These are phyloP conservation scores for Theodoxus fluviatilis DNA, from an alignment of 2,888 invertebrate species.

Conservation along the genomic window DNA sequence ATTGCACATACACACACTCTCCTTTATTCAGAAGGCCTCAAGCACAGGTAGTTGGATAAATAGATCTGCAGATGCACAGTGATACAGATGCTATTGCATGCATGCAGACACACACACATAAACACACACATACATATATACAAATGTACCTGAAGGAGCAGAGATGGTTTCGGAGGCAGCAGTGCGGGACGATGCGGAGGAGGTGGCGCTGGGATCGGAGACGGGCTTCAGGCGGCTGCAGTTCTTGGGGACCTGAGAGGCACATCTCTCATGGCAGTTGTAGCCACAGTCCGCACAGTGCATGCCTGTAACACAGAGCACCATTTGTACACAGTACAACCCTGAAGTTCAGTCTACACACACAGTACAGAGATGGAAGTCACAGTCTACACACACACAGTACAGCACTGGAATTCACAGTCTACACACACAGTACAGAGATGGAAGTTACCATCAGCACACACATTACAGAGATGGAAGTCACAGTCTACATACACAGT, in stretches of 20 bases:
- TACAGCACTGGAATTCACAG: no score
- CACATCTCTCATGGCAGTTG: constrained; percentile 94
- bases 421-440: no score
- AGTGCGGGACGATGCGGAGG: constrained; percentile 48
- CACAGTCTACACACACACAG: no score
- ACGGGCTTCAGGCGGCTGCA: constrained; percentile 64
- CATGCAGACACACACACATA: not conserved
- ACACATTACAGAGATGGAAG: no score
- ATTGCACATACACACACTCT: no score
- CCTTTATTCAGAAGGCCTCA: no score
- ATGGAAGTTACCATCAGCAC: no score
- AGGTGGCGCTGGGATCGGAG: constrained; percentile 49
- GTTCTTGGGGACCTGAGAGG: constrained; percentile 81
- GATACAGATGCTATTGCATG: not conserved
- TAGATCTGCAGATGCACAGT: no score
- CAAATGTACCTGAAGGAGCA: constrained; percentile 34
- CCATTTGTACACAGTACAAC: not conserved
- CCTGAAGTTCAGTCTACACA: not conserved
- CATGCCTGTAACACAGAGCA: constrained; percentile 67
- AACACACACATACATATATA: not conserved
- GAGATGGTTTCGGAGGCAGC: constrained; percentile 40
- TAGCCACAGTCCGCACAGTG: constrained; percentile 92
- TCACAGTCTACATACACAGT: no score
- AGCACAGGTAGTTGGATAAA: no score
- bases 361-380: no score